A percentile compares a stretch with the other conserved stretches of the same genome.
These are phyloP conservation scores for Diceros bicornis DNA, from an alignment of 2,797 vertebrate genomes.

Conservation along the genomic window DNA sequence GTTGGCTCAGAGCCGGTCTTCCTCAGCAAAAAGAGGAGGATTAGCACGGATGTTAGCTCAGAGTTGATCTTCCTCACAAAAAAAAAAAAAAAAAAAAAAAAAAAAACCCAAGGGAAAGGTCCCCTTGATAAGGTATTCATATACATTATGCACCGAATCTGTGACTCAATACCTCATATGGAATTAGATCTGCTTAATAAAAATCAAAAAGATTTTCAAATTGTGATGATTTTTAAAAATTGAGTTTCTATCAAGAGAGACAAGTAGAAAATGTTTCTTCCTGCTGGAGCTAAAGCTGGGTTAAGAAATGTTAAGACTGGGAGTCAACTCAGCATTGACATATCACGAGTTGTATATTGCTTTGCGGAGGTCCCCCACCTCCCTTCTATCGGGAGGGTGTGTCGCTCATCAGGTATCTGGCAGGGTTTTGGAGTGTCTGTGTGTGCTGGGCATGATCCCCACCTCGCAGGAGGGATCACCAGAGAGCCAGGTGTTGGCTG, in stretches of 20 bases:
- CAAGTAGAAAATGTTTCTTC: background rate
- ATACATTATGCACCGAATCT: background rate
- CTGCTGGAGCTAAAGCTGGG: background rate
- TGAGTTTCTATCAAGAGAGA: background rate
- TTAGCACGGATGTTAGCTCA: too few relatives aligned
- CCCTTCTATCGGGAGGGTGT: background rate
- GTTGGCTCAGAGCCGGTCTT: too few relatives aligned
- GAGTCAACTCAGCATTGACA: background rate
- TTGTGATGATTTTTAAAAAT: background rate
- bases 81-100: too few relatives aligned
- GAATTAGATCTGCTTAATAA: slow-evolving; percentile 21
- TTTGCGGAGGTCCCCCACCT: background rate
- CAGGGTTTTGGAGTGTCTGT: background rate
- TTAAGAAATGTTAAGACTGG: background rate
- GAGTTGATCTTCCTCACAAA: too few relatives aligned
- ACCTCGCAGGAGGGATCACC: background rate
- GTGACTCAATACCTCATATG: background rate
- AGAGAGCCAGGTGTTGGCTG: background rate
- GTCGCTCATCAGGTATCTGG: background rate
- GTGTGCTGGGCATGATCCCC: accelerated
- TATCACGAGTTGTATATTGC: background rate
- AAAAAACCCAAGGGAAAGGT: background rate
- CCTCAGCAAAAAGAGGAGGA: too few relatives aligned
- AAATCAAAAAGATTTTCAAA: background rate
- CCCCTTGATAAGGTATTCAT: background rate